Base-by-base conservation (phyloP, 2,113 vertebrate species). In the Nothoprocta perdicaria region DNA sequence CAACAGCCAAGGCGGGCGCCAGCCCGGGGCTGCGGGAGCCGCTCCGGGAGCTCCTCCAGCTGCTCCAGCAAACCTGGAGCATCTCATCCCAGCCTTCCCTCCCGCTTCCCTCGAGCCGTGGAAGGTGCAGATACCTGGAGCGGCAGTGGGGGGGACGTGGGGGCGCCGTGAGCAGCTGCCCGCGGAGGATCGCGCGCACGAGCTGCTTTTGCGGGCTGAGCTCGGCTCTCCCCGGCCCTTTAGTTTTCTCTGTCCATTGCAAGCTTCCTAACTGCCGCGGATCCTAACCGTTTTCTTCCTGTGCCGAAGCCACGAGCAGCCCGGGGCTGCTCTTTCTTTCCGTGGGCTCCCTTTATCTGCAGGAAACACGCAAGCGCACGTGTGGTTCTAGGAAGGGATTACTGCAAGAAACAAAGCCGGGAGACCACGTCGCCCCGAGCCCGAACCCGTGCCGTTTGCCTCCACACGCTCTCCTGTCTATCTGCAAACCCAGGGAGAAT, bases 291-390 rank as follows among this genome's bases (percentile, higher is more conserved):
- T 84, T 91, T 52, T 31, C 92, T 96, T 96, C 95, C 91, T 94
- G 91, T 86, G 87, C 89, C 68, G 38, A 89, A 83, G 79, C 69
- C 81, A 57, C 73, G 31, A 72, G 75, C 86, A n/a, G 76, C 91
- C 87, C 66, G 22, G 14, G 91, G 91, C 91, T 58, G 66, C 65
- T 96, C 79, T 0, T 6, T 83, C 79, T 0, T 6, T 83, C 89
- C 80, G 91, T 72, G 89, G 89, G 68, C n/a, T 79, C 79, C 72
- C 91, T 94, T 95, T 95, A 95, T 96, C 95, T 93, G 84, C 96
- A 96, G 95, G 94, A 96, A 96, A 88, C 94, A 93, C 0, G 8
- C 83, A 86, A 83, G 89, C 8, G 2, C 11, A 1, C 10, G 29
- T 72, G 43, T 68, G 66, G 38, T 72, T 78, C 91, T 93, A 86